Base-by-base conservation (phyloP, 2,888 invertebrate genomes). In the Cerastis rubricosa region DNA sequence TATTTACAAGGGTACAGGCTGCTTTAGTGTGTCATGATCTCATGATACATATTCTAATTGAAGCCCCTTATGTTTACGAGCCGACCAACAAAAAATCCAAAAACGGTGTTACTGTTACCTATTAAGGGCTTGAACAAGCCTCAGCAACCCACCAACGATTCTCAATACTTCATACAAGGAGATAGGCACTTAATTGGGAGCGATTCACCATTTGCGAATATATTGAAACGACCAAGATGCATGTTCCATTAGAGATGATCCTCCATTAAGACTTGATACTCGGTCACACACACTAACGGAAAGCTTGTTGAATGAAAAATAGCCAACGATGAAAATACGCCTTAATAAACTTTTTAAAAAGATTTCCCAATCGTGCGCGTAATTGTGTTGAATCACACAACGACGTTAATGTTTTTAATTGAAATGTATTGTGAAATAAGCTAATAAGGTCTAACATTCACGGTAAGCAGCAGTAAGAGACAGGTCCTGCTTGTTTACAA, bases 181-280 rank as follows among this genome's bases (percentile, higher is more conserved):
- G 77, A 83, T 85, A 71, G 78, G 57, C 73, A 78, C 83, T 84
- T 89, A 85, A 88, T 89, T 90, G 77, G 83, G 76, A 84, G 49
- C 79, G 82, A 88, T 88, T 90, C 80, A 85, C 83, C 88, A 87
- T 90, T 89, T 86, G 84, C 63, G 80, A 85, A 85, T 85, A 78
- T 75, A 83, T 85, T 76, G 14, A 74, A 75, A 61, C 54, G 66
- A 81, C 83, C 85, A 76, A 86, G 61, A 73, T 85, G 81, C 84
- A 84, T 85, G 80, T 87, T 84, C 74, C 68, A 84, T 84, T 81
- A 80, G 80, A 78, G 73, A 75, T 66, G 75, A 69, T 77, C 69
- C 65, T 64, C 40, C 51, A 67, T 68, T 66, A 73, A 78, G 74
- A 47, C 43, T 61, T 59, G 45, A 51, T n/a, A 57, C 54, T 71